Conservation (phyloP, 2,797 vertebrate genomes). For the Bovichtus diacanthus region DNA sequence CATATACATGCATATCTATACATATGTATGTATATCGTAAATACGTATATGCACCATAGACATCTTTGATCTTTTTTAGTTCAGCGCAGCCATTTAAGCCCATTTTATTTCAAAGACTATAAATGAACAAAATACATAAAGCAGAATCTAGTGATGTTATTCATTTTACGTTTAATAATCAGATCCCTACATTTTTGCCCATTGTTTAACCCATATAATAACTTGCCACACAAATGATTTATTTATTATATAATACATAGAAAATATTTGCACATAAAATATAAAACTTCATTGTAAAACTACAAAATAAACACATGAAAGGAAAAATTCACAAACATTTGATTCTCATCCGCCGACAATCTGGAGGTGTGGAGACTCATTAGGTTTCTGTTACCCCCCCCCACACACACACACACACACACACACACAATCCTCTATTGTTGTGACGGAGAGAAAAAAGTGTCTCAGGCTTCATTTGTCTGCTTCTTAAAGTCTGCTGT, state of each 20-base stretch:
- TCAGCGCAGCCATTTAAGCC: background rate
- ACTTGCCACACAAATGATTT: background rate
- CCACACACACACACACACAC: too few relatives aligned
- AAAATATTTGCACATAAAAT: background rate
- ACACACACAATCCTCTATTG: too few relatives aligned
- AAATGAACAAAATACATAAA: background rate
- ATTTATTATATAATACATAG: background rate
- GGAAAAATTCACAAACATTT: too few relatives aligned
- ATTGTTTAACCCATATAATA: background rate
- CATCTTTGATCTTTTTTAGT: background rate
- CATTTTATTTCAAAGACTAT: background rate
- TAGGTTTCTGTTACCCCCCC: too few relatives aligned
- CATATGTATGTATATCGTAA: too few relatives aligned
- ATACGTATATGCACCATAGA: too few relatives aligned
- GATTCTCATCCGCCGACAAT: too few relatives aligned
- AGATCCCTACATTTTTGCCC: background rate
- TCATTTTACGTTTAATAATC: background rate
- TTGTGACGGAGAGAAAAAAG: background rate
- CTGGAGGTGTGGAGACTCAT: too few relatives aligned
- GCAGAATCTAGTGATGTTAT: background rate
- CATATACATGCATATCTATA: too few relatives aligned
- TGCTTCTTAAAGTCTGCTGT: slow-evolving; percentile 7
- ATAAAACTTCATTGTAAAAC: background rate
- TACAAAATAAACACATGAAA: too few relatives aligned
- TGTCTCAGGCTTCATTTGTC: too few relatives aligned